These are phyloP conservation scores for Peromyscus attwateri DNA, from an alignment of 2,797 vertebrate species.

Conservation along the genomic window DNA sequence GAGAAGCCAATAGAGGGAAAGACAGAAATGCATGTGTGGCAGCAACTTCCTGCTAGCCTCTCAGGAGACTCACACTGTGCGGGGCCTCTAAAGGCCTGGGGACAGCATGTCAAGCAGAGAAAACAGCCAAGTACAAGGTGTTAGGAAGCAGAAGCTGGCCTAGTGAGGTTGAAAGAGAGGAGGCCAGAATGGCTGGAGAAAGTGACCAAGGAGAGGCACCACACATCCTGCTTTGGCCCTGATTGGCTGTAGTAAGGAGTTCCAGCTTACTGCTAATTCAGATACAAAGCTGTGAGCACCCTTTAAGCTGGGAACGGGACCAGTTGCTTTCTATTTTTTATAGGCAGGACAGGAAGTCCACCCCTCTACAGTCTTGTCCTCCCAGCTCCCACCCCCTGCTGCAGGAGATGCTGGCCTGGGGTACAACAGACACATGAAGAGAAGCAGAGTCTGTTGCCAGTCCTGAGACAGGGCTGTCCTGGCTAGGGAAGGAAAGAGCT, in stretches of 20 bases:
- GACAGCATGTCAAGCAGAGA: background rate
- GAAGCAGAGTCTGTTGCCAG: background rate
- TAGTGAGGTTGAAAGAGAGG: too few species aligned
- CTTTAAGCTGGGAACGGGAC: background rate
- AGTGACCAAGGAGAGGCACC: too few species aligned
- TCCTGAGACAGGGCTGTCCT: background rate
- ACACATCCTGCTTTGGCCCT: background rate
- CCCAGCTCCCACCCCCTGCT: too few species aligned
- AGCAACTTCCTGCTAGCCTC: too few species aligned
- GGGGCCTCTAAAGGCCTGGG: too few species aligned
- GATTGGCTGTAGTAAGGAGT: background rate
- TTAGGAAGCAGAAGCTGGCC: background rate
- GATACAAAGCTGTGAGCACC: background rate
- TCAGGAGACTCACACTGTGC: background rate
- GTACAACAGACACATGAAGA: background rate
- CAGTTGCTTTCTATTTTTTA: slow-evolving; percentile 64
- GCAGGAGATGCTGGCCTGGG: background rate
- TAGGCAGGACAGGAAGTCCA: slow-evolving; percentile 32
- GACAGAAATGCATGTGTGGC: background rate
- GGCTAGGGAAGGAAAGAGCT: background rate
- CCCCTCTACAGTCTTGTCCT: background rate
- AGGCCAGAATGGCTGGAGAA: background rate
- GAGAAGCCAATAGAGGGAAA: background rate
- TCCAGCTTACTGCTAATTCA: background rate
- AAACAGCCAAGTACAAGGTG: background rate